phyloP scores from a whole-genome alignment of 37 sponge, comb jelly and placozoan genomes.

The Theonella swinhoei region DNA sequence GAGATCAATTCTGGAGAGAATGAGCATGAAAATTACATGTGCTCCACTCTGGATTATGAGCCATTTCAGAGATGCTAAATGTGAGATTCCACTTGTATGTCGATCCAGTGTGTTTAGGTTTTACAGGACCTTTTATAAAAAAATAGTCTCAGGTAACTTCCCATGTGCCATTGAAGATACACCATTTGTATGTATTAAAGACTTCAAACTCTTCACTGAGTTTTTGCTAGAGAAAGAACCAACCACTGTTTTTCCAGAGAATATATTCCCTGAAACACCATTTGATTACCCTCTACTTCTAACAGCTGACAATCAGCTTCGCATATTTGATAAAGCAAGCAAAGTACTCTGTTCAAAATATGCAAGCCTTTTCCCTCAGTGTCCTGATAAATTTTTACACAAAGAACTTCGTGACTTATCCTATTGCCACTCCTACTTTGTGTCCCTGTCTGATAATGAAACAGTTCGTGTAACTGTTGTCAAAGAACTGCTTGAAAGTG shows the following conservation, averaged over 20 bases:
- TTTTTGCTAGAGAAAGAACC: not conserved
- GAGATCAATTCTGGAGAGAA: constrained; percentile 17
- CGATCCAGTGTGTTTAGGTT: constrained; percentile 28
- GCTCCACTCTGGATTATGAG: constrained; percentile 20
- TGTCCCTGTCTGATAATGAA: not conserved
- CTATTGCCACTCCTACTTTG: constrained; percentile 6
- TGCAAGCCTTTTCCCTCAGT: not conserved
- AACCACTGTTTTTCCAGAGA: not conserved
- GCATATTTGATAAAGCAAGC: not conserved
- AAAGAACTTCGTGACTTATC: not conserved
- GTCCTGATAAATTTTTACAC: not conserved
- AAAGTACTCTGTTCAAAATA: not conserved
- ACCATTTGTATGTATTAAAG: not conserved
- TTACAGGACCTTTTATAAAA: constrained; percentile 9
- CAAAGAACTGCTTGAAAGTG: not conserved
- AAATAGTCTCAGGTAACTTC: not conserved
- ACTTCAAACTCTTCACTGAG: not conserved
- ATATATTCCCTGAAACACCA: not conserved
- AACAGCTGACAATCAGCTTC: not conserved
- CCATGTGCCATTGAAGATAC: constrained; percentile 16
- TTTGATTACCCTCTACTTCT: constrained; percentile 13
- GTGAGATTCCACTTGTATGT: constrained; percentile 4
- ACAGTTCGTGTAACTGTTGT: not conserved
- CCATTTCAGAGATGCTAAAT: constrained; percentile 18
- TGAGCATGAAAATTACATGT: constrained; percentile 53